These are phyloP conservation scores for Dicycla oo DNA, from an alignment of 2,888 invertebrate species.

Conservation along the genomic window DNA sequence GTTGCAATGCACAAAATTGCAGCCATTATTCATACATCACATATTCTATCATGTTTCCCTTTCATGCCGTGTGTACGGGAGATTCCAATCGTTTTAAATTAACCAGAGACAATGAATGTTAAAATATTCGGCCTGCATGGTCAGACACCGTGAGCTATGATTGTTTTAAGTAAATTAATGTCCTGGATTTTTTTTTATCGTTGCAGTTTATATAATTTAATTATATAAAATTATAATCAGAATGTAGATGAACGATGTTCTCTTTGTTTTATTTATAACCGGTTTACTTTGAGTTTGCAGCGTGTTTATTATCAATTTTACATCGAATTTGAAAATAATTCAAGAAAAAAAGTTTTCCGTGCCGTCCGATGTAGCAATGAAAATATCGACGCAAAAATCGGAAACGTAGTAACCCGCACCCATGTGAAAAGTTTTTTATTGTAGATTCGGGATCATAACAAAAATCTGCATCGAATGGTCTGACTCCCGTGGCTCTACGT, in stretches of 20 bases:
- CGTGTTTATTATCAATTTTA: not conserved
- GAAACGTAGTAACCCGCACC: too few relatives aligned
- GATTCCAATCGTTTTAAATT: conserved; percentile 75
- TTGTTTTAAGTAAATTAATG: conserved; percentile 57
- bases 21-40: conserved; percentile 65
- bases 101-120: conserved; percentile 74
- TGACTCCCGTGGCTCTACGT: too few relatives aligned
- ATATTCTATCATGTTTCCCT: conserved; percentile 70
- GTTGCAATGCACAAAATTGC: conserved; percentile 73
- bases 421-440: too few relatives aligned
- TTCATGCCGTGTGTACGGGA: conserved; percentile 65
- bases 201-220: conserved; percentile 23
- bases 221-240: conserved; percentile 13
- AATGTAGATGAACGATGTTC: not conserved
- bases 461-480: too few relatives aligned
- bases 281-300: not conserved
- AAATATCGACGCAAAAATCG: too few relatives aligned
- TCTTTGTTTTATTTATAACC: not conserved
- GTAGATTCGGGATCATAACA: too few relatives aligned
- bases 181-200: conserved; percentile 31
- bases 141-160: conserved; percentile 73
- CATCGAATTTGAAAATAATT: not conserved
- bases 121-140: conserved; percentile 76
- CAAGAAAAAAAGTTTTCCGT: not conserved
- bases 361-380: not conserved